Base-by-base conservation (phyloP, 2,888 invertebrate genomes). In the Thera britannica region DNA sequence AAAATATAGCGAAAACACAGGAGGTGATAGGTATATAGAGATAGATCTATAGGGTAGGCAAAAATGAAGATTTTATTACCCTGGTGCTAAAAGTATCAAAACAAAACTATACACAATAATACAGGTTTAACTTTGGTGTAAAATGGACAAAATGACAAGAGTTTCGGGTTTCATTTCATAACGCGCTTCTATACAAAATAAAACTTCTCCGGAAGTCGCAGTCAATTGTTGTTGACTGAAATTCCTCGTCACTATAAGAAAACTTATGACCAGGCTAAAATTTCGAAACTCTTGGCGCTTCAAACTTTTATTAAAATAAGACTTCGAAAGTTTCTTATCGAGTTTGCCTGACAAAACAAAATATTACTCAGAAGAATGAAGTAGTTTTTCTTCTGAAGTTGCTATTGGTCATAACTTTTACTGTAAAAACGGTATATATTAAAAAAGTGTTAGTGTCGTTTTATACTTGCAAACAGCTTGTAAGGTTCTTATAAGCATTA, bases 151-250 rank as follows among this genome's bases (percentile, higher is more conserved):
- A 46, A 5, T 9, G 44, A 9, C 55, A 36, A 8, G 2, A 35
- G 38, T n/a, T 36, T 35, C 11, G 35, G 34, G 55, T 55, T 55
- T 4, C 34, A 51, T 12, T 51, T 11, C 46, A 58, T 35, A 58
- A 48, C 48, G 11, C 35, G 58, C 46, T 59, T 38, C 23, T 3
- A 52, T 55, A 59, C 36, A 60, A 55, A 72, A 70, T 58, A 66
- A 70, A 71, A 67, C 44, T 68, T 58, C 38, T 56, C 65, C 51
- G 70, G 62, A 75, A 72, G 58, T 70, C 52, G 66, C 68, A 68
- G 69, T 68, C 68, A 60, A 75, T 72, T 61, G 70, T 72, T 73
- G 69, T 73, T 75, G 68, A 62, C 65, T 73, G 65, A 70, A 72
- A 71, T 68, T 70, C 68, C 64, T 64, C 58, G 67, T 66, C 62